Percentiles rank a stretch among this genome's conserved stretches.
These are phyloP conservation scores for Bombus confusus DNA, from an alignment of 1,140 invertebrate genomes.

Conservation along the genomic window DNA sequence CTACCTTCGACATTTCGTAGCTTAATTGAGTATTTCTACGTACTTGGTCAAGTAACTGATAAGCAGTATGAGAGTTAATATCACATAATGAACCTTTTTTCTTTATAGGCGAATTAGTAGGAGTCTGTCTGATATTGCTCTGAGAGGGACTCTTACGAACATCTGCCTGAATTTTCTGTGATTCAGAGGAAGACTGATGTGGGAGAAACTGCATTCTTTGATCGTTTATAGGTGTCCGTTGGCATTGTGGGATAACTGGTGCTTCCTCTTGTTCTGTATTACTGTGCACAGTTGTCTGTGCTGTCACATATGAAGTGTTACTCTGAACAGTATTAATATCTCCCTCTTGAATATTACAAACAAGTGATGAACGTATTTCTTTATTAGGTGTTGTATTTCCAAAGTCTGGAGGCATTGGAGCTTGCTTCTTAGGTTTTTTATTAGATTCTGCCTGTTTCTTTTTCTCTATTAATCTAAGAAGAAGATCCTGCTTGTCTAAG, in stretches of 20 bases:
- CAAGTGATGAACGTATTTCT: constrained; percentile 62
- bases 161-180: constrained; percentile 63
- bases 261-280: constrained; percentile 45
- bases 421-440: constrained; percentile 78
- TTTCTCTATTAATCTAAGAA: constrained; percentile 85
- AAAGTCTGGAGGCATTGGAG: constrained; percentile 80
- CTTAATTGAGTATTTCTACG: constrained; percentile 92
- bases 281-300: constrained; percentile 55
- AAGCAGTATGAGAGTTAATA: constrained; percentile 85
- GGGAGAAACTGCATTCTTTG: constrained; percentile 64
- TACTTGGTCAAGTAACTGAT: constrained; percentile 89
- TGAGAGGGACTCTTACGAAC: constrained; percentile 68
- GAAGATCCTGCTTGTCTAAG: constrained; percentile 85
- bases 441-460: constrained; percentile 82
- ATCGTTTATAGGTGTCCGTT: constrained; percentile 46
- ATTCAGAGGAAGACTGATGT: constrained; percentile 68
- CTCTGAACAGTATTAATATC: constrained; percentile 61
- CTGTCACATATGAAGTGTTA: constrained; percentile 67
- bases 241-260: constrained; percentile 42
- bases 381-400: constrained; percentile 73
- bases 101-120: constrained; percentile 71
- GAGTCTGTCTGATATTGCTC: constrained; percentile 57
- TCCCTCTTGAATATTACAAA: constrained; percentile 62
- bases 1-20: constrained; percentile 93
- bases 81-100: constrained; percentile 75